phyloP scores from a whole-genome alignment of 2,797 vertebrate genomes.

The Phalloptychus januarius region DNA sequence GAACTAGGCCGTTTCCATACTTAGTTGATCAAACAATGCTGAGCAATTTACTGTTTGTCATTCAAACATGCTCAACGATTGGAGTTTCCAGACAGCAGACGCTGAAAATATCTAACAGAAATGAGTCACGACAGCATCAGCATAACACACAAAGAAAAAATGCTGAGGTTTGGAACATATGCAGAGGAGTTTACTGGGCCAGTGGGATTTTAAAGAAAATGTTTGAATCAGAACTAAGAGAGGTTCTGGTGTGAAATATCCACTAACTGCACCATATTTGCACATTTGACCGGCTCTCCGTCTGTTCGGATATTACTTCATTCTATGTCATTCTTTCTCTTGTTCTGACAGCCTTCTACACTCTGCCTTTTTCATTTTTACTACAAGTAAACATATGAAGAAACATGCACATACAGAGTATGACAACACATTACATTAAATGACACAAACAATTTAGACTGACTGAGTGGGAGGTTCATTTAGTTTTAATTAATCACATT shows the following conservation, averaged over 20 bases:
- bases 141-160: slow-evolving; percentile 22
- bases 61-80: slow-evolving; percentile 4
- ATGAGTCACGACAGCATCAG: slow-evolving; percentile 34
- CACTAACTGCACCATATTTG: slow-evolving; percentile 33
- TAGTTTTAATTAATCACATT: not conserved
- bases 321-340: slow-evolving; percentile 34
- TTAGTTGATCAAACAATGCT: slow-evolving; percentile 19
- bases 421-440: slow-evolving; percentile 35
- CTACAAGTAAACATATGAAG: too few relatives aligned
- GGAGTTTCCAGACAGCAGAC: slow-evolving; percentile 9
- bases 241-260: not conserved
- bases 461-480: not conserved
- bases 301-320: slow-evolving; percentile 32
- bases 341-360: slow-evolving; percentile 35
- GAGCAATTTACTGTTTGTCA: slow-evolving; percentile 24
- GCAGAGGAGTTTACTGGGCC: slow-evolving; percentile 4
- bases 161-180: slow-evolving; percentile 8
- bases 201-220: slow-evolving; percentile 3
- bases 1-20: slow-evolving; percentile 33
- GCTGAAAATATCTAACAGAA: slow-evolving; percentile 30
- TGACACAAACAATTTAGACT: slow-evolving; percentile 16
- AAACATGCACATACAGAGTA: slow-evolving; percentile 48
- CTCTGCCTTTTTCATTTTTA: slow-evolving; percentile 1
- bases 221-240: not conserved
- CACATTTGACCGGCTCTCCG: slow-evolving; percentile 34